Conservation (phyloP, 2,888 invertebrate genomes). For the Ischnus inquisitorius region DNA sequence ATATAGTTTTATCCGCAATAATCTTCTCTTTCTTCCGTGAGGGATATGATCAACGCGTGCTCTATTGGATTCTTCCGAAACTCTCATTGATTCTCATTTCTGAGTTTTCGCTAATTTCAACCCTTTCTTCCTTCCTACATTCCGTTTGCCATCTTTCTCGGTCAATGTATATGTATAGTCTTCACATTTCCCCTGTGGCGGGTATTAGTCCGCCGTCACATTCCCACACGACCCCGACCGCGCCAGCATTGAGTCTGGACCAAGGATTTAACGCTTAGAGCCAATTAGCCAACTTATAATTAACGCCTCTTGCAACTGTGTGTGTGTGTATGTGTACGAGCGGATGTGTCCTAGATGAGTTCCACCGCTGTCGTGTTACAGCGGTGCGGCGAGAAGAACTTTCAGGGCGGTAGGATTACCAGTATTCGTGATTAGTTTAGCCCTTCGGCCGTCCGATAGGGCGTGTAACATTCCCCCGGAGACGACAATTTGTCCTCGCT, state of each 20-base stretch:
- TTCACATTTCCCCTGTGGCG: constrained; percentile 15
- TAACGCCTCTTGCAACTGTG: constrained; percentile 70
- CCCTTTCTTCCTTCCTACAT: constrained; percentile 11
- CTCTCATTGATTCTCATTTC: constrained; percentile 30
- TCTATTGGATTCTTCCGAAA: neutral
- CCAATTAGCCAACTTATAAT: constrained; percentile 82
- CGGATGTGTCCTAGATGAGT: constrained; percentile 33
- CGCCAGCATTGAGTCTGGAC: constrained; percentile 49
- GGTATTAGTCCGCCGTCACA: constrained; percentile 51
- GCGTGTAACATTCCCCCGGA: constrained; percentile 6
- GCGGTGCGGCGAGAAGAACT: constrained; percentile 42
- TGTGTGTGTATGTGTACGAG: constrained; percentile 10
- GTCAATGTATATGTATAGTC: constrained; percentile 4
- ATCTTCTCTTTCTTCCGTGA: neutral
- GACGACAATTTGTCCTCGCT: constrained; percentile 3
- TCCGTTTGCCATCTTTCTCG: constrained; percentile 33
- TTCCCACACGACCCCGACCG: constrained; percentile 51
- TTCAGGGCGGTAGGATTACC: constrained; percentile 57
- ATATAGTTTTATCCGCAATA: neutral
- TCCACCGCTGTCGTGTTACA: constrained; percentile 32
- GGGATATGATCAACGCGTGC: neutral
- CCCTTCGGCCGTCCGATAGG: constrained; percentile 15
- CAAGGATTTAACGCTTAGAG: constrained; percentile 68
- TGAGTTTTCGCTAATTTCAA: constrained; percentile 29
- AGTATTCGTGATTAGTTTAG: constrained; percentile 62